Conservation (phyloP, 2,888 invertebrate genomes). For the Unio delphinus region DNA sequence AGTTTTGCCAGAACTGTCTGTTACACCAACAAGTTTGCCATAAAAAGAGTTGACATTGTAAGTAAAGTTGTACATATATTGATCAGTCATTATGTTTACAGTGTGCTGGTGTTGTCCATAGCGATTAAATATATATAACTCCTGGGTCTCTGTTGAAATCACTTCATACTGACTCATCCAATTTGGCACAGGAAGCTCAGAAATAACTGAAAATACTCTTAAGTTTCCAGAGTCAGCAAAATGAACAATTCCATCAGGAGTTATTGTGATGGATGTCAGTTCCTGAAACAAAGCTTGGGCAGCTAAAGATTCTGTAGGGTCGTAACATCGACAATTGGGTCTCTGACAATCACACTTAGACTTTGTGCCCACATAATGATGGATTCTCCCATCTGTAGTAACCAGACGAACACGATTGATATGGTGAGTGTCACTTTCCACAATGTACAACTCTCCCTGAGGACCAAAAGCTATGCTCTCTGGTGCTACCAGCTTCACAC, state of each 20-base stretch:
- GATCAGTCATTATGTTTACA: slow-evolving; percentile 94
- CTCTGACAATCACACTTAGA: slow-evolving; percentile 72
- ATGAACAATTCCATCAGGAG: slow-evolving; percentile 95
- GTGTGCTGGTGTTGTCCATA: slow-evolving; percentile 97
- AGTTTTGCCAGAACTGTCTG: slow-evolving; percentile 90
- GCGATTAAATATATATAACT: slow-evolving; percentile 77
- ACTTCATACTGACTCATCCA: slow-evolving; percentile 82
- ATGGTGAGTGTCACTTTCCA: slow-evolving; percentile 91
- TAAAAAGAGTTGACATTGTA: slow-evolving; percentile 98
- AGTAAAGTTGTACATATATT: slow-evolving; percentile 93
- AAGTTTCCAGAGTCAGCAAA: slow-evolving; percentile 91
- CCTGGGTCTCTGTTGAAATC: slow-evolving; percentile 92
- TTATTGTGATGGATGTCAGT: slow-evolving; percentile 87
- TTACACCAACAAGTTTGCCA: slow-evolving; percentile 93
- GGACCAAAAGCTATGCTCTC: slow-evolving; percentile 92
- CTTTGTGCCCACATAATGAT: slow-evolving; percentile 93
- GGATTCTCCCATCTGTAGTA: slow-evolving; percentile 93
- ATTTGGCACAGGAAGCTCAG: slow-evolving; percentile 61
- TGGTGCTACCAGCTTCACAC: slow-evolving; percentile 90
- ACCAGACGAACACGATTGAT: slow-evolving; percentile 89
- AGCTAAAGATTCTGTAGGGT: slow-evolving; percentile 78
- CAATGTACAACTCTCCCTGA: slow-evolving; percentile 91
- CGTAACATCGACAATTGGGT: slow-evolving; percentile 92
- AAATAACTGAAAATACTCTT: slow-evolving; percentile 77
- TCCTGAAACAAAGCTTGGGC: slow-evolving; percentile 95